Percentiles rank a stretch among this genome's conserved stretches.
phyloP scores from a whole-genome alignment of 2,113 vertebrate species.

The Alligator sinensis region DNA sequence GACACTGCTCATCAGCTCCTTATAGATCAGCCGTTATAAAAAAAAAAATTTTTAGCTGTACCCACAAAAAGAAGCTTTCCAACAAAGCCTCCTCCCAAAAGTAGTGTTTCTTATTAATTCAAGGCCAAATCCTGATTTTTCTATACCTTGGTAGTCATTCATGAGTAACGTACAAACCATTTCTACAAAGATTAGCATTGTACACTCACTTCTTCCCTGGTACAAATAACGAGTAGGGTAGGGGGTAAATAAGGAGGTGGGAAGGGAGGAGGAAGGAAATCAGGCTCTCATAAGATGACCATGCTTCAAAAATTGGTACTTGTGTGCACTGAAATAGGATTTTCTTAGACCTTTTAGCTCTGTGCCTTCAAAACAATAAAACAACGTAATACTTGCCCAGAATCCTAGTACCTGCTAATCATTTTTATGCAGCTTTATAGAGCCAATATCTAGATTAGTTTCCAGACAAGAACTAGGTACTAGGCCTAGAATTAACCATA shows the following conservation, averaged over 20 bases:
- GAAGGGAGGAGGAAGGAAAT: not conserved
- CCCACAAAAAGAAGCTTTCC: too few relatives aligned
- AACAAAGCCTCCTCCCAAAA: not conserved
- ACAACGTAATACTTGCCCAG: not conserved
- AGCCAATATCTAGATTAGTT: not conserved
- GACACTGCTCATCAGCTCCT: not conserved
- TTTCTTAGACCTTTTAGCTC: not conserved
- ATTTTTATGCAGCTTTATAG: not conserved
- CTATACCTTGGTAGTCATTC: not conserved
- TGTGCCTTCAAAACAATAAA: not conserved
- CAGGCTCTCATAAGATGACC: not conserved
- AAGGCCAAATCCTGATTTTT: not conserved
- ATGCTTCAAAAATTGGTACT: not conserved
- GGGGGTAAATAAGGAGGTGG: not conserved
- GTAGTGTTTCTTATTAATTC: not conserved
- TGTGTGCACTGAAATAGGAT: not conserved
- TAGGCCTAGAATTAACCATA: not conserved
- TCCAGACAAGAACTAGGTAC: not conserved
- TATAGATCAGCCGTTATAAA: not conserved
- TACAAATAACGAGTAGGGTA: not conserved
- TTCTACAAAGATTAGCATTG: not conserved
- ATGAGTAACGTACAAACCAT: not conserved
- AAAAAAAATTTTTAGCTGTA: not conserved
- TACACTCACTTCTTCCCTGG: not conserved
- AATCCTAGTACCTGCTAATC: not conserved